Evolutionary conservation across 2,113 vertebrate species (phyloP).

Genomic region (Campylorhamphus procurvoides): DNA sequence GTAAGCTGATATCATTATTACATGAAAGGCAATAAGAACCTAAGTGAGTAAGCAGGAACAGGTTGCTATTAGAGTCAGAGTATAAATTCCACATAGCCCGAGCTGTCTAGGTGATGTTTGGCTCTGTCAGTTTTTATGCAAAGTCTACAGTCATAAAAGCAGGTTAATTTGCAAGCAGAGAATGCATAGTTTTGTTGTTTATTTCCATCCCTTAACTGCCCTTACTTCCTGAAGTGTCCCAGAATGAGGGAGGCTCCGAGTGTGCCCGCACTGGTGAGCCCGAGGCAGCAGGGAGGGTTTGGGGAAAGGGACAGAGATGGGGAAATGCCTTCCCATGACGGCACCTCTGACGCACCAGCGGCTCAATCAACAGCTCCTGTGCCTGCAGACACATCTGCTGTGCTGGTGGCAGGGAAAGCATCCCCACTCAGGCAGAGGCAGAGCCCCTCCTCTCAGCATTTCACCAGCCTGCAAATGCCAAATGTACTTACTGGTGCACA

Average conservation of each 20-base stretch:
- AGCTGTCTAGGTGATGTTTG: background rate
- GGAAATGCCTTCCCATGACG: background rate
- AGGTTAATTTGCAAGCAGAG: background rate
- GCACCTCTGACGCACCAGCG: background rate
- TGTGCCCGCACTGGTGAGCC: background rate
- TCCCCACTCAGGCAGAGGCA: background rate
- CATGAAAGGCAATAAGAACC: background rate
- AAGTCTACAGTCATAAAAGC: background rate
- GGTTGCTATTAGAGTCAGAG: background rate
- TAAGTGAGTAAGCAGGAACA: conserved; percentile 9
- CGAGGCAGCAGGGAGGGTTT: accelerated
- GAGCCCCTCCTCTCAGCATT: background rate
- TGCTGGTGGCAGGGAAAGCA: background rate
- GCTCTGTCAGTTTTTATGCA: background rate
- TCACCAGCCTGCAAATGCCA: background rate
- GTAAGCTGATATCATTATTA: conserved; percentile 58
- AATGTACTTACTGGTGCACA: background rate
- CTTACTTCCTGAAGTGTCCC: background rate
- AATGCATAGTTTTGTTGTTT: background rate
- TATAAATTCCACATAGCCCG: background rate
- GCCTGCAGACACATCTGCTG: background rate
- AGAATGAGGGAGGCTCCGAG: accelerated
- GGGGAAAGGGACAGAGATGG: background rate
- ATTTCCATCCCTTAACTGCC: background rate
- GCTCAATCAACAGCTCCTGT: background rate